Evolutionary conservation across 2,113 vertebrate species (phyloP), one percentile per base, ranked within the genome.

Genomic region (Gavialis gangeticus): DNA sequence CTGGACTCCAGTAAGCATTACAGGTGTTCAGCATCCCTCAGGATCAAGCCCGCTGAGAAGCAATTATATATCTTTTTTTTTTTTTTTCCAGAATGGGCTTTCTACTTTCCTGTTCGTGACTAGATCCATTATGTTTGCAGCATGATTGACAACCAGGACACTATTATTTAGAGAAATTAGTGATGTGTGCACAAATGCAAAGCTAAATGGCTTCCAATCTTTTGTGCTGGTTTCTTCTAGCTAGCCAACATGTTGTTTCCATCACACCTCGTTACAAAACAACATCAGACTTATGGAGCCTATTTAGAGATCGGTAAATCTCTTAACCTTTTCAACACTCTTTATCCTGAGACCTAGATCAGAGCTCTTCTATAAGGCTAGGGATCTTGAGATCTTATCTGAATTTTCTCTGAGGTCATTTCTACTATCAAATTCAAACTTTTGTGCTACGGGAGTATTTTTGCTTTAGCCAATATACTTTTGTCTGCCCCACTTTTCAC

Each of bases 111-210:
- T 87, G 87, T 19, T 62, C 28, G 79, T 28, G 57, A 69, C 67
- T 64, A 34, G 59, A 93, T 91, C 85, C 34, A 79, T 64, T 56
- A 79, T 59, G 57, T 87, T 63, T 76, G 57, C 2, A 79, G 58
- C 37, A 56, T 79, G 55, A 24, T 73, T 28, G 76, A 79, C 24
- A 84, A 21, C 55, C 60, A 84, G 9, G 37, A 17, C 91, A 79
- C 21, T 92, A 73, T 89, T 87, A 67, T 86, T 58, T 85, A 78
- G 60, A 84, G 79, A 92, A 85, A 92, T 89, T 79, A 89, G 82
- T 75, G 90, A 58, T 78, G 84, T 81, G 34, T 92, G 4, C 75
- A n/a, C 4, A n/a, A 86, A 86, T 37, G 22, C 24, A 84, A 18
- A 62, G 15, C 12, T 79, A 60, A 58, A n/a, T 30, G 21, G 8